A percentile compares a stretch with the other conserved stretches of the same genome.
phyloP scores from a whole-genome alignment of 2,797 vertebrate species.

The Simalia tracyae region DNA sequence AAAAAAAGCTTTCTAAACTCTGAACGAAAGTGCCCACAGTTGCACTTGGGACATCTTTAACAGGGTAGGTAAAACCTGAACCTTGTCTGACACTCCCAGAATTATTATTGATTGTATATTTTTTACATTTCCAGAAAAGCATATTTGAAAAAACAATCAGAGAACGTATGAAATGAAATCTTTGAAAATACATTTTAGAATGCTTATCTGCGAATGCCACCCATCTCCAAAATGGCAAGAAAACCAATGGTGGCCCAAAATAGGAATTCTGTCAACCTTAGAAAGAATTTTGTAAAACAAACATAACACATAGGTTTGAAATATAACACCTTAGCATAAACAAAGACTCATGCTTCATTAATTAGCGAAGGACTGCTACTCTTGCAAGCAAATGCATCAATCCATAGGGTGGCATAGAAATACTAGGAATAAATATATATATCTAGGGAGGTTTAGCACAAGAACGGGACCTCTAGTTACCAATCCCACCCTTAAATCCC shows the following conservation, averaged over 20 bases:
- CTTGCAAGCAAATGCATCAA: not conserved
- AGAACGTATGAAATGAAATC: not conserved
- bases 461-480: no score
- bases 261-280: constrained; percentile 9
- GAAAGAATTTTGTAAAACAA: not conserved
- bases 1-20: not conserved
- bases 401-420: no score
- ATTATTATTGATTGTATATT: not conserved
- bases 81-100: not conserved
- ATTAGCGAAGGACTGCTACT: not conserved
- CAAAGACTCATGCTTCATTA: not conserved
- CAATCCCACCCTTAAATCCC: no score
- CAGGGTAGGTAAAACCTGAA: not conserved
- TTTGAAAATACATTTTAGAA: constrained; percentile 13
- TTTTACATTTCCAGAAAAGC: not conserved
- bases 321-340: not conserved
- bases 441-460: no score
- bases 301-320: not conserved
- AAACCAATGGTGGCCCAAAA: not conserved
- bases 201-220: constrained; percentile 19
- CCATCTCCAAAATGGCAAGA: not conserved
- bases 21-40: not conserved
- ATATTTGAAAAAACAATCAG: not conserved
- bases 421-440: no score
- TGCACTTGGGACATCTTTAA: not conserved